phyloP scores from a whole-genome alignment of 2,797 vertebrate genomes.

The Meda fulgida region DNA sequence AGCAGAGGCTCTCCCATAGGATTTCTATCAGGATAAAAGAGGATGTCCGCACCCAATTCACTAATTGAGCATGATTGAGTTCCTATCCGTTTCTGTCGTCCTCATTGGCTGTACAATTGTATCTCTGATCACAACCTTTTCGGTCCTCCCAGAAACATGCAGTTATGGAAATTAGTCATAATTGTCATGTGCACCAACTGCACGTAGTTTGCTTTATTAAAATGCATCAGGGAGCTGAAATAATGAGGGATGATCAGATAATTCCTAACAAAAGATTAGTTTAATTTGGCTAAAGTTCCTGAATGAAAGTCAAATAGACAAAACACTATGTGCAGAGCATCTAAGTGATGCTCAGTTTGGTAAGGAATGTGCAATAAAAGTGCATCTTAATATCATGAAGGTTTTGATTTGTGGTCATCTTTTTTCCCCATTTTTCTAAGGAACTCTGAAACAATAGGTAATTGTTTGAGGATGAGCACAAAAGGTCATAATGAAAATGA shows the following conservation, averaged over 20 bases:
- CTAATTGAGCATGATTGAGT: not conserved
- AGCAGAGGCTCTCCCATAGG: constrained; percentile 20
- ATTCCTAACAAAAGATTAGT: not conserved
- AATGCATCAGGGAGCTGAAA: not conserved
- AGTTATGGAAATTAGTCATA: constrained; percentile 19
- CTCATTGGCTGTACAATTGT: constrained; percentile 17
- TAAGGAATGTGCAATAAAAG: not conserved
- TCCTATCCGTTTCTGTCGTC: not conserved
- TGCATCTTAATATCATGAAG: not conserved
- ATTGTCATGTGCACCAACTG: constrained; percentile 25
- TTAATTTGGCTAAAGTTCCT: not conserved
- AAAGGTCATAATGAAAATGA: not conserved
- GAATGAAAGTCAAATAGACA: not conserved
- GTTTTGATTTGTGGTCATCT: too few relatives aligned
- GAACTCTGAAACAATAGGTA: constrained; percentile 8
- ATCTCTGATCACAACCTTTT: constrained; percentile 18
- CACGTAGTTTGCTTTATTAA: constrained; percentile 9
- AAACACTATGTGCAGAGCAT: not conserved
- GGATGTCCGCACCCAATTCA: constrained; percentile 44
- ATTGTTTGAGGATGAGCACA: not conserved
- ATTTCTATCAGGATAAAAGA: constrained; percentile 18
- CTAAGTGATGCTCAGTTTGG: constrained; percentile 6
- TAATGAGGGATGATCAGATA: not conserved
- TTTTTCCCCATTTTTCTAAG: not conserved
- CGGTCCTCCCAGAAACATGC: not conserved